Evolutionary conservation across 2,113 vertebrate genomes (phyloP).

Genomic region (Okapia johnstoni): DNA sequence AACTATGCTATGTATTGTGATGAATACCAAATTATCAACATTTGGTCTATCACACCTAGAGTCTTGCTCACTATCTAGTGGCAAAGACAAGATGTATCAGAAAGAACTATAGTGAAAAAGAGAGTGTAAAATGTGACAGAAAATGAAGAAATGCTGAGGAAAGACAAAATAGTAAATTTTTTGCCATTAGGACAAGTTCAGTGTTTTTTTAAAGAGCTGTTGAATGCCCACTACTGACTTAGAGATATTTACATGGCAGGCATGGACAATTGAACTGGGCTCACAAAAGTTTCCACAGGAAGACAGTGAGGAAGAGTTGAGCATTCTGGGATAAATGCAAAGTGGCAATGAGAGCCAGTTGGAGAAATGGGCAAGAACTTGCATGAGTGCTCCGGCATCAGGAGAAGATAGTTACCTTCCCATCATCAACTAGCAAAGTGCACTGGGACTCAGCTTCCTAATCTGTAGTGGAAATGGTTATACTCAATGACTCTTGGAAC

Average conservation of each 20-base stretch:
- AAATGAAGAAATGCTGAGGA: background rate
- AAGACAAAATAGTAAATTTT: background rate
- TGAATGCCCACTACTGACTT: background rate
- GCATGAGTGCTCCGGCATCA: background rate
- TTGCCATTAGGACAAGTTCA: background rate
- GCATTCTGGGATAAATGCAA: background rate
- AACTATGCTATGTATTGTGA: background rate
- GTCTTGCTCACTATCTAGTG: background rate
- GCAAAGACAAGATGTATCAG: background rate
- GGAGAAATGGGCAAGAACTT: rapidly evolving
- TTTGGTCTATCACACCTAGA: background rate
- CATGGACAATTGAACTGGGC: background rate
- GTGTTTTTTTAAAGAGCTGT: background rate
- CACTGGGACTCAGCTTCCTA: background rate
- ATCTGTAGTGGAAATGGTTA: background rate
- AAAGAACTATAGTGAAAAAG: background rate
- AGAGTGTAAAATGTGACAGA: background rate
- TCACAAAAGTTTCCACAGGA: background rate
- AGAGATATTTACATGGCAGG: background rate
- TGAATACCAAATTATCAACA: background rate
- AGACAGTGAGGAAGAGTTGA: background rate
- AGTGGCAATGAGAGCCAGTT: background rate
- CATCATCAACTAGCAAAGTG: background rate
- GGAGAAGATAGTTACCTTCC: background rate
- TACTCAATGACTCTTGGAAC: background rate